These are phyloP conservation scores for Tolypeutes matacus DNA, from an alignment of 2,797 vertebrate species.

Conservation along the genomic window DNA sequence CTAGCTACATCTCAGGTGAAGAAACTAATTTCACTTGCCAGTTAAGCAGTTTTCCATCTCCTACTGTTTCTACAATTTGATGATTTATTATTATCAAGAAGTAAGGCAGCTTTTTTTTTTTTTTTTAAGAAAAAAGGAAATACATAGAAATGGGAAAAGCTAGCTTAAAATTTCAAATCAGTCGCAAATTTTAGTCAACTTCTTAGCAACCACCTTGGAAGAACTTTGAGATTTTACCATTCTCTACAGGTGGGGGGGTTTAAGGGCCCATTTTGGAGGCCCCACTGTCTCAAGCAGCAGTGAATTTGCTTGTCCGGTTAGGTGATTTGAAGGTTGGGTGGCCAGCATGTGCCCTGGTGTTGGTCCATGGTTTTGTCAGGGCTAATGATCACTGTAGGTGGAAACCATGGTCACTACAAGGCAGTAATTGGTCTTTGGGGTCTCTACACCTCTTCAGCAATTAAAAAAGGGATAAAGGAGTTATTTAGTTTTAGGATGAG, in stretches of 20 bases:
- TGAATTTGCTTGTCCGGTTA: background rate
- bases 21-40: constrained; percentile 50
- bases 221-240: background rate
- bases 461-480: background rate
- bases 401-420: background rate
- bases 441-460: background rate
- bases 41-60: background rate
- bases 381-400: background rate
- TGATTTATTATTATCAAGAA: constrained; percentile 38
- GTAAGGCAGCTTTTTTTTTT: background rate
- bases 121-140: constrained; percentile 26
- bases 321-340: background rate
- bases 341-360: background rate
- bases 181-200: background rate
- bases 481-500: constrained; percentile 11
- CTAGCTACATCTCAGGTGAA: constrained; percentile 10
- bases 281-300: background rate
- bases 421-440: background rate
- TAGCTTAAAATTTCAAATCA: background rate
- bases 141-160: background rate
- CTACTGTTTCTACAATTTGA: background rate
- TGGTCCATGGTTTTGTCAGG: background rate
- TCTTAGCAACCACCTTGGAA: background rate
- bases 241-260: background rate
- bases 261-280: too few species aligned